Conservation (phyloP, 2,113 vertebrate species). For the Perognathus longimembris region DNA sequence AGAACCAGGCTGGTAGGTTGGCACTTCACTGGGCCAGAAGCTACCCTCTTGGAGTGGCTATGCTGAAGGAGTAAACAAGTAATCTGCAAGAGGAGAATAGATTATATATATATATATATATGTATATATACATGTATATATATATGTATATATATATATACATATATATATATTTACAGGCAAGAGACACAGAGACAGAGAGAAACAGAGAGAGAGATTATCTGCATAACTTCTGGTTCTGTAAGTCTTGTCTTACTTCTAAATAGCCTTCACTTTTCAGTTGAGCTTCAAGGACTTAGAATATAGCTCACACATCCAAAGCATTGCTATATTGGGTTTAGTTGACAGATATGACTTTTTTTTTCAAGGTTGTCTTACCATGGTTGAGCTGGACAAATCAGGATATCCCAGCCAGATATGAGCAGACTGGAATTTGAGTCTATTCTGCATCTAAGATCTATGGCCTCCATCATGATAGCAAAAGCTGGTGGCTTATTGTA, state of each 20-base stretch:
- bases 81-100: neutral
- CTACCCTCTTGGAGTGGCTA: neutral
- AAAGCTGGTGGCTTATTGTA: neutral
- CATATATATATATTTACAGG: neutral
- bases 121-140: neutral
- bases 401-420: fast-evolving
- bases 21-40: neutral
- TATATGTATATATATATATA: neutral
- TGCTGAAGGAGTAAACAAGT: neutral
- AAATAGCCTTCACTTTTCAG: neutral
- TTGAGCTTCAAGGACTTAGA: neutral
- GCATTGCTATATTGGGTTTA: too few species aligned
- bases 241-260: neutral
- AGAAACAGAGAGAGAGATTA: neutral
- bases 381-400: neutral
- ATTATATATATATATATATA: neutral
- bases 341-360: neutral
- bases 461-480: neutral
- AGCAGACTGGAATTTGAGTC: neutral
- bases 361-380: neutral
- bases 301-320: too few species aligned
- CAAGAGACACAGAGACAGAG: neutral
- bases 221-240: neutral
- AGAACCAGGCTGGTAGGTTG: neutral
- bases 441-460: neutral